Evolutionary conservation across 2,888 invertebrate genomes (phyloP).

Genomic region (Amphipoea oculea): DNA sequence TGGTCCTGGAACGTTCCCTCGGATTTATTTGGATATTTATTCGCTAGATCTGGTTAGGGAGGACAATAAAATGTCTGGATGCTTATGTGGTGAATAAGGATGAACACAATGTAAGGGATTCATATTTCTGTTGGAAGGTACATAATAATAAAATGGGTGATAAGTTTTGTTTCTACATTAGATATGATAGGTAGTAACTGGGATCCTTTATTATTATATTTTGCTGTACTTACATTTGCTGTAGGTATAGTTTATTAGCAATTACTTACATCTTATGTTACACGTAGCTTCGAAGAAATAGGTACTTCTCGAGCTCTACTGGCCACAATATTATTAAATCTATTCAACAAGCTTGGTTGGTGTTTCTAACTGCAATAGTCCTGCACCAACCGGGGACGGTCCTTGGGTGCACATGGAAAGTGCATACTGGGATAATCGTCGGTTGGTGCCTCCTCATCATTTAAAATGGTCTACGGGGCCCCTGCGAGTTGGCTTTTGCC

Average conservation of each 20-base stretch:
- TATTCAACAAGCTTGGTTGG: neutral
- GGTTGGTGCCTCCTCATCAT: neutral
- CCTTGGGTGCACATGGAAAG: neutral
- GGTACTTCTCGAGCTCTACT: neutral
- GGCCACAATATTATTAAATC: neutral
- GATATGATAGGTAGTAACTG: neutral
- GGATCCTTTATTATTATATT: neutral
- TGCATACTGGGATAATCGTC: neutral
- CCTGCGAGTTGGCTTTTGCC: neutral
- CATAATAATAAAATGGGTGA: neutral
- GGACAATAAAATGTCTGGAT: constrained; percentile 29
- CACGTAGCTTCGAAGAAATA: neutral
- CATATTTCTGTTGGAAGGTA: constrained; percentile 3
- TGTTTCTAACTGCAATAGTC: neutral
- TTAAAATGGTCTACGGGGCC: neutral
- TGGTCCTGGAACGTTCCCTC: constrained; percentile 33
- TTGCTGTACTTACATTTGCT: too few species aligned
- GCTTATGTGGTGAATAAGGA: constrained; percentile 21
- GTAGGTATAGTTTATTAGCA: too few species aligned
- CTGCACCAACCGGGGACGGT: neutral
- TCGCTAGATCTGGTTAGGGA: constrained; percentile 13
- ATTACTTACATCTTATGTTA: neutral
- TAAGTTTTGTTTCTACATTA: neutral
- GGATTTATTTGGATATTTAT: constrained; percentile 45
- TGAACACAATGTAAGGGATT: neutral